Evolutionary conservation across 1,140 invertebrate genomes (phyloP), one percentile per base, ranked within the genome.

Genomic region (Nebria ingens): DNA sequence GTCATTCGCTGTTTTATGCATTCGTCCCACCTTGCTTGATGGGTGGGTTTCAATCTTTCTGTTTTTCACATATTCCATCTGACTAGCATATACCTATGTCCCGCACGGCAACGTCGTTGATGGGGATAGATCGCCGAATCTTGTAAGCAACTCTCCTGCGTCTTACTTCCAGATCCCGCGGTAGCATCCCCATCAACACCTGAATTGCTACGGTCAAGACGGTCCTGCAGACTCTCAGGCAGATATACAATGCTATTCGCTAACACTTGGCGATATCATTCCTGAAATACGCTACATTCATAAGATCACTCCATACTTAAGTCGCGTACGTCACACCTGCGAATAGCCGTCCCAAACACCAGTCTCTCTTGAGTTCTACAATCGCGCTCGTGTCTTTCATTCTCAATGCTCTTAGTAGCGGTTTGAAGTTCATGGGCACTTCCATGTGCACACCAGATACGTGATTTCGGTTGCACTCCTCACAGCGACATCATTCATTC

Each of bases 321-420:
- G 62, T 64, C 0, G 61, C 67, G 57, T 71, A 70, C 0, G 58
- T 52, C 0, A 62, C 45, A 9, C 53, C 59, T 0, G 65, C 34
- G 0, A 63, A 38, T 17, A 65, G 50, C 45, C 45, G 60, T 15
- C 45, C 51, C 11, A 64, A 49, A 2, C 63, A 60, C 63, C 63
- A 65, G 2, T 60, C 56, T 1, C 49, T 40, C 17, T 42, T 58
- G 0, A 60, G 42, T 1, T 42, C 23, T 6, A 56, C 55, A 29
- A 58, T 25, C n/a, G 21, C 11, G 19, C 12, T 51, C 2, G 12
- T 20, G 0, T 56, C 13, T 21, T 57, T 58, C 0, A 13, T 17
- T 17, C 29, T 34, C 2, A 59, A 1, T 4, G 34, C 25, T n/a
- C 19, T 13, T 45, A 61, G 17, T 20, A 61, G 61, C 0, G 1